Base-by-base conservation (phyloP, 2,888 invertebrate species). In the Yponomeuta malinellus region DNA sequence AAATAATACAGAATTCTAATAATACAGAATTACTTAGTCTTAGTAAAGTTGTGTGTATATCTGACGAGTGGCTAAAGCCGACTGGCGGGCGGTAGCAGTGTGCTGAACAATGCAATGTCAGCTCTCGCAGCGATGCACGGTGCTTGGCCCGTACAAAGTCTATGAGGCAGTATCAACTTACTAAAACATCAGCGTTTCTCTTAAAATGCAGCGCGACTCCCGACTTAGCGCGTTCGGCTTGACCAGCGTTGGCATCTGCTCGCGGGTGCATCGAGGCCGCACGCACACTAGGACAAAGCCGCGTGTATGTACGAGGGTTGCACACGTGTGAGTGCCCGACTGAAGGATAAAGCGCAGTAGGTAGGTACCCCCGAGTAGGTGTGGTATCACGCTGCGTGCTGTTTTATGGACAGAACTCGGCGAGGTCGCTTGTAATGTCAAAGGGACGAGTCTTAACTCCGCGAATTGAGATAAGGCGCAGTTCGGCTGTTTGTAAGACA, bases 321-420 rank as follows among this genome's bases (percentile, higher is more conserved):
- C 15, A 59, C 52, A 5, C 15, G 52, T 59, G 52, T 15, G 15
- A 59, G 52, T 59, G 52, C 52, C 52, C 52, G 52, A 59, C 52
- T 59, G 52, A 59, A 59, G 52, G 52, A 59, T 59, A 59, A 59
- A 59, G 52, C 52, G 52, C 52, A 59, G 52, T 59, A 59, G 52
- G 52, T 59, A 59, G 52, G 52, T 59, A 59, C 52, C 52, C 15
- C 3, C 52, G 52, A 59, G 12, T 59, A 59, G 52, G 52, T 59
- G 52, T 59, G 52, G 52, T 59, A 59, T 59, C 52, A 15, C 52
- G 52, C 52, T 15, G 15, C 15, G 52, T 59, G 52, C 15, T 59
- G 52, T 15, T 15, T 59, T 15, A 59, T 15, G 52, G 52, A 15
- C 15, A 15, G 52, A 59, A 59, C 52, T 59, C 52, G 52, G 52